Evolutionary conservation across 2,888 invertebrate genomes (phyloP).

Genomic region (Chironomus tentans): DNA sequence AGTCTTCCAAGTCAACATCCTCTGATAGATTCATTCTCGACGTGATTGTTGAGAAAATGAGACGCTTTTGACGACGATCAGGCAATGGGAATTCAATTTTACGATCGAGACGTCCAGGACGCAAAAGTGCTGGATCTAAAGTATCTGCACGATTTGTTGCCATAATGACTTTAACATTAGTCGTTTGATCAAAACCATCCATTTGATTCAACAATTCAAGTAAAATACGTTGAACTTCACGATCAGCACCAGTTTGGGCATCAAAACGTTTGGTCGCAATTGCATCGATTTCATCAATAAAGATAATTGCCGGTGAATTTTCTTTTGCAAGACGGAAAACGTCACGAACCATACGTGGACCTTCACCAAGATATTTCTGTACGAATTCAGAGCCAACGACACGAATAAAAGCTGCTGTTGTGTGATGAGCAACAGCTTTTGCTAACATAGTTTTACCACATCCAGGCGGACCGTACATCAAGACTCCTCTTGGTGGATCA

Average conservation of each 20-base stretch:
- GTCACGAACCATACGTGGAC: constrained; percentile 98
- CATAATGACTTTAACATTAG: constrained; percentile 99
- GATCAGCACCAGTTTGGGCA: constrained; percentile 96
- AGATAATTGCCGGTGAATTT: constrained; percentile 98
- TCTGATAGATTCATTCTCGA: constrained; percentile 95
- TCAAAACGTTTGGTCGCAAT: constrained; percentile 99
- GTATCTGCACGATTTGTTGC: constrained; percentile 97
- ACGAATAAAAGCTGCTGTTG: constrained; percentile 96
- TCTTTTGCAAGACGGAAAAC: constrained; percentile 98
- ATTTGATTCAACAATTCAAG: constrained; percentile 96
- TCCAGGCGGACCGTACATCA: constrained; percentile 99
- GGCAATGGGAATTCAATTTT: constrained; percentile 99
- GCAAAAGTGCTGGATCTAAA: constrained; percentile 72
- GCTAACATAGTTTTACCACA: constrained; percentile 99
- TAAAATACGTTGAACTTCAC: constrained; percentile 96
- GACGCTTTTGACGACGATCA: constrained; percentile 81
- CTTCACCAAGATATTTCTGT: constrained; percentile 98
- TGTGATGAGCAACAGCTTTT: constrained; percentile 97
- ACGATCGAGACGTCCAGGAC: constrained; percentile 82
- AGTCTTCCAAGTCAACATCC: constrained; percentile 98
- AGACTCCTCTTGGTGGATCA: constrained; percentile 94
- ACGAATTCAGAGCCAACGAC: constrained; percentile 99
- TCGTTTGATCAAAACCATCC: constrained; percentile 99
- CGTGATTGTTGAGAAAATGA: constrained; percentile 97
- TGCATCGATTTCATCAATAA: constrained; percentile 99